Evolutionary conservation across 2,888 invertebrate genomes (phyloP), one percentile per base, ranked within the genome.

Genomic region (Drosophila austrosaltans): DNA sequence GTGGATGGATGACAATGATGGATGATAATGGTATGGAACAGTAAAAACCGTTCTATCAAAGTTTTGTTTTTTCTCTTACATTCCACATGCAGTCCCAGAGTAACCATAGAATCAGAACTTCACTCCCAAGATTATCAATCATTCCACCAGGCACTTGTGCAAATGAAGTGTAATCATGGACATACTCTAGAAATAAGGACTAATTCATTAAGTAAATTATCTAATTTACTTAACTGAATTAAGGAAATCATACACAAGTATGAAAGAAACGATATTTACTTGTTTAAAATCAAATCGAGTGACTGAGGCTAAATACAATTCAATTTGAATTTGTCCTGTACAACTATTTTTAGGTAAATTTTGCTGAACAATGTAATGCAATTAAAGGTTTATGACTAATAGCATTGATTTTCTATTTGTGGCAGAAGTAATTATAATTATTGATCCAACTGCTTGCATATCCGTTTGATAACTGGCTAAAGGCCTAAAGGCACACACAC

Each of bases 1-100:
- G 16, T 16, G 16, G 58, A 39, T 22, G 8, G 2, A 30, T 58
- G 72, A 72, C 72, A 66, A 53, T 72, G 72, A 72, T 72, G 57
- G 72, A 72, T 72, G 66, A 36, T 28, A 28, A 22, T 5, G 42
- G 6, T 16, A 16, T 42, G 16, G 48, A 10, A 48, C 10, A 48
- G 22, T 8, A 7, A 28, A 59, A 8, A 53, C 6, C 28, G 20
- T 28, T 48, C 60, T 28, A 30, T 7, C 60, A 61, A 42, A 57
- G 56, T 25, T 58, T 40, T 32, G 62, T 56, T 58, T 57, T 22
- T 71, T 70, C n/a, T 59, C 5, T 44, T 44, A 8, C 2, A 44
- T 44, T 48, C 22, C 53, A 16, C 16, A 53, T 42, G 8, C 22
- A 39, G 6, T 57, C 57, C 16, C 22, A 36, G 56, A 36, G 56